These are phyloP conservation scores for Dorcus hopei DNA, from an alignment of 2,888 invertebrate genomes.

Conservation along the genomic window DNA sequence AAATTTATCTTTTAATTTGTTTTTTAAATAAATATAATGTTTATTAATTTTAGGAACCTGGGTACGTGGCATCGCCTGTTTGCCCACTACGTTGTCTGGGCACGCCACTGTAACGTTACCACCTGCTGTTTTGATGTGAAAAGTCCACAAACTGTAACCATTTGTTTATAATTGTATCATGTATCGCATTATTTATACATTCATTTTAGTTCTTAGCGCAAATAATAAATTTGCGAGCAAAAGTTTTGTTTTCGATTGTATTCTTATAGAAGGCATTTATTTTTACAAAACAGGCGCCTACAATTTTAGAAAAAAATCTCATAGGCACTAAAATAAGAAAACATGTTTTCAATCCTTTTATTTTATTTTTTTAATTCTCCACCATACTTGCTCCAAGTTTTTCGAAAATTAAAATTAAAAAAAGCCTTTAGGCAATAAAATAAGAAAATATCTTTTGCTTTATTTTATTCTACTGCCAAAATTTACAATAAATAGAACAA, in stretches of 20 bases:
- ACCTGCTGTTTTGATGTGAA: constrained; percentile 34
- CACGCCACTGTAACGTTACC: constrained; percentile 51
- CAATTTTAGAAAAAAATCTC: no score
- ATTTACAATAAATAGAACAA: no score
- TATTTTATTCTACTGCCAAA: no score
- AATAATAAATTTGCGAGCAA: not conserved
- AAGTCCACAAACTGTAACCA: not conserved
- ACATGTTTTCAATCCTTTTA: no score
- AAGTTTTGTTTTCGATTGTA: not conserved
- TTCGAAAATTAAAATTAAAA: no score
- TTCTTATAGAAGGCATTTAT: no score
- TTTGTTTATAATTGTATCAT: not conserved
- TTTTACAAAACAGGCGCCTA: not conserved
- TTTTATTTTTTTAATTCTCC: no score
- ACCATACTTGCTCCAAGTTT: no score
- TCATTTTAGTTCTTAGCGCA: not conserved
- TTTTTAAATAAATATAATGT: not conserved
- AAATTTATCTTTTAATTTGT: not conserved
- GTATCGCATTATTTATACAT: constrained; percentile 1
- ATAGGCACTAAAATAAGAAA: no score
- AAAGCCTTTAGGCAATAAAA: no score
- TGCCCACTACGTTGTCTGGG: constrained; percentile 65
- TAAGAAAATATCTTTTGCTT: no score
- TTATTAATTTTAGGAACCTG: constrained; percentile 45
- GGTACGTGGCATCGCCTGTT: constrained; percentile 59